Evolutionary conservation across 2,797 vertebrate species (phyloP), one percentile per base, ranked within the genome.

Genomic region (Echiichthys vipera): DNA sequence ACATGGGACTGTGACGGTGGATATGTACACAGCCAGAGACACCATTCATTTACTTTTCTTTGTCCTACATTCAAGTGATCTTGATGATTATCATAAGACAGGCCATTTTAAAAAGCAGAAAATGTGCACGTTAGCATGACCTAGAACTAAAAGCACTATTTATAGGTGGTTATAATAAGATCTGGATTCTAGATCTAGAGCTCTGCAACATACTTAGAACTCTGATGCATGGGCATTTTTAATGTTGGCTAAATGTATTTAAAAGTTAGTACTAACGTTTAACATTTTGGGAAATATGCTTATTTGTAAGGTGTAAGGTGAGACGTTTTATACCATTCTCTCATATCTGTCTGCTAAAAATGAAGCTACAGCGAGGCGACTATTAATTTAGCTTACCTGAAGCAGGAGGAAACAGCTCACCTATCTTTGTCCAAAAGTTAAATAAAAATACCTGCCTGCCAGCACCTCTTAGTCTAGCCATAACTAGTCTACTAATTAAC

Each of bases 71-170:
- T 83, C 22, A 70, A 15, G 61, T 22, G 53, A 62, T 84, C 74
- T 65, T 57, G 65, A 74, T 56, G 42, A 72, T 86, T 56, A 59
- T 71, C 71, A 59, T 45, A 39, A 84, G 76, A 86, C 68, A 43
- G 84, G 74, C 74, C 71, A 46, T 80, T 78, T 64, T 29, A 62
- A 87, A 81, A 79, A 69, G 55, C 58, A 71, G 64, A 84, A 88
- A 91, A 78, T 65, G 74, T 85, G 80, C 72, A 68, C 66, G 66
- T 85, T 88, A 88, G 82, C 53, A 40, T 94, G 95, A 94, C 95
- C 95, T 77, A 95, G 93, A 95, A 95, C 65, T 50, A 83, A 71
- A 66, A 58, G 82, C 46, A 80, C 94, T 95, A 95, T 94, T 92
- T 89, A 93, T 93, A 94, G 92, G 83, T 71, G 47, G 58, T 62